Evolutionary conservation across 2,888 invertebrate species (phyloP), one percentile per base, ranked within the genome.

Genomic region (Nezara viridula): DNA sequence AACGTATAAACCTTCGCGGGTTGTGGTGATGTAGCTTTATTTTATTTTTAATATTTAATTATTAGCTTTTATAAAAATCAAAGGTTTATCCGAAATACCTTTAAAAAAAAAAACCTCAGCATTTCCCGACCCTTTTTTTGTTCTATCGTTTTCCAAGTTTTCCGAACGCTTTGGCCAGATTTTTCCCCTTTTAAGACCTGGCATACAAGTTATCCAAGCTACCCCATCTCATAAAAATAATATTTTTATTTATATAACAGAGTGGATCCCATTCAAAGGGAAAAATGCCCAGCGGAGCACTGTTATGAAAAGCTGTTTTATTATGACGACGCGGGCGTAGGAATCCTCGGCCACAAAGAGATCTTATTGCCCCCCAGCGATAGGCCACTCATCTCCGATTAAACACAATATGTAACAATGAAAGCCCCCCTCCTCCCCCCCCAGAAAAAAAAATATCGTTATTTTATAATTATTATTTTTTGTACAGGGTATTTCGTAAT

Each of bases 201-300:
- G 66, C 66, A 66, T 32, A 66, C 66, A 32, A 66, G 66, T 66
- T 66, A 66, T 66, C 66, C 66, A 32, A 66, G 66, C 66, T 66
- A 32, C 32, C 32, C 66, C 66, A 66, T 66, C 66, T 66, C 66
- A 66, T 66, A 66, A 66, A 66, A 66, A 66, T 66, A 66, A 66
- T 66, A 66, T 66, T 66, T 66, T 66, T 66, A 66, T 66, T 66
- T 66, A 66, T 66, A 66, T 66, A 66, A 37, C 16, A 66, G 32
- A 66, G 66, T 66, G 66, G 66, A 66, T 66, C 66, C 66, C 32
- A 66, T 66, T 66, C 66, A 66, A 66, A 66, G 66, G 66, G 16
- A 66, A 66, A 66, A 66, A 66, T 66, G 32, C 16, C 4, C 66
- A 19, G 7, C 16, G 19, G 32, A 66, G 12, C 32, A 66, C 16